These are phyloP conservation scores for Phaethon lepturus DNA, from an alignment of 2,113 vertebrate species.

Conservation along the genomic window DNA sequence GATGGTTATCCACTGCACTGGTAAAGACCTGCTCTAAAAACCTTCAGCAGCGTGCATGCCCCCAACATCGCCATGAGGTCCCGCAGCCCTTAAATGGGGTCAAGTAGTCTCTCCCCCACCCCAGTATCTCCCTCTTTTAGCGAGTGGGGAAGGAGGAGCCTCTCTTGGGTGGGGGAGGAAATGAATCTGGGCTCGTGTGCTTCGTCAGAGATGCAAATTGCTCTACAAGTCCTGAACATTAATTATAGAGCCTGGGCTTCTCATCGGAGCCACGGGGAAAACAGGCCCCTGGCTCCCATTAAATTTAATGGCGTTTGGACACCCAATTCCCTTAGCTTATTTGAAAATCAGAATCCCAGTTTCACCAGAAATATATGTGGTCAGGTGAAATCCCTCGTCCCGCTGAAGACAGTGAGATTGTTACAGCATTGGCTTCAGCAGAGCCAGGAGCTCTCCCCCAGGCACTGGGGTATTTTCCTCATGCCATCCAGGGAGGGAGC, in stretches of 20 bases:
- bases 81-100: background rate
- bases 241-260: conserved; percentile 52
- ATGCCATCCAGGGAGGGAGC: rapidly evolving
- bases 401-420: background rate
- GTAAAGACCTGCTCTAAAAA: background rate
- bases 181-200: background rate
- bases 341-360: conserved; percentile 40
- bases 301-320: conserved; percentile 59
- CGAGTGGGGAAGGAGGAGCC: background rate
- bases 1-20: background rate
- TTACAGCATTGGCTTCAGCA: background rate
- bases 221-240: conserved; percentile 4
- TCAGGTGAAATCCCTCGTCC: background rate
- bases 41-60: background rate
- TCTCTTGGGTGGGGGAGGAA: background rate
- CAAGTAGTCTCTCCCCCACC: background rate
- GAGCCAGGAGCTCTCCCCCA: background rate
- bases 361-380: background rate
- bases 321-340: conserved; percentile 60
- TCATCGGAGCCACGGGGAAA: background rate
- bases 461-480: background rate
- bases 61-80: background rate
- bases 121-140: background rate
- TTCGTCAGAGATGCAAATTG: conserved; percentile 48
- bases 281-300: conserved; percentile 21